phyloP scores from a whole-genome alignment of 2,888 invertebrate species.

The Scaptomyza parva region DNA sequence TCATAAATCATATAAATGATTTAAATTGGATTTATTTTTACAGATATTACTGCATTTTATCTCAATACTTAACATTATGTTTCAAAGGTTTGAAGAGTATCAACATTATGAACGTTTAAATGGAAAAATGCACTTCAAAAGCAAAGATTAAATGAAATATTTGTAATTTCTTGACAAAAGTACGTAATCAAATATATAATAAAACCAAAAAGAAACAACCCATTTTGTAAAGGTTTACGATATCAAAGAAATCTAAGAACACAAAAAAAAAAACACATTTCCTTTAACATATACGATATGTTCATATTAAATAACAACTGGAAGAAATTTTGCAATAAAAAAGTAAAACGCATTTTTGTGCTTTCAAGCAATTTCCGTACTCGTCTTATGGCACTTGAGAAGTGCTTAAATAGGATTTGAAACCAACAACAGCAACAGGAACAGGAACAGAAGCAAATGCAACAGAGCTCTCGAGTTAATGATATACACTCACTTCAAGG shows the following conservation, averaged over 20 bases:
- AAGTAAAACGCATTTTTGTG: slow-evolving; percentile 57
- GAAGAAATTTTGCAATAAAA: slow-evolving; percentile 34
- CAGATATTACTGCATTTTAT: too few relatives aligned
- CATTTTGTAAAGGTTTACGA: slow-evolving; percentile 12
- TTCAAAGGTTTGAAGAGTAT: not conserved
- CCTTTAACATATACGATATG: slow-evolving; percentile 3
- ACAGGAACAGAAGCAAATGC: slow-evolving; percentile 14
- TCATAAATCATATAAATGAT: too few relatives aligned
- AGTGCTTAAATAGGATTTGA: slow-evolving; percentile 63
- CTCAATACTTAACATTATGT: too few relatives aligned
- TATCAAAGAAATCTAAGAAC: slow-evolving; percentile 41
- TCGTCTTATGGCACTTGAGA: slow-evolving; percentile 47
- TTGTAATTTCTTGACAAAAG: slow-evolving; percentile 21
- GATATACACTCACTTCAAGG: slow-evolving; percentile 81
- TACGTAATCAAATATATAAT: not conserved
- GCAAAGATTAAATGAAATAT: slow-evolving; percentile 15
- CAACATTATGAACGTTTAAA: not conserved
- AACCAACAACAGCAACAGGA: slow-evolving; percentile 8
- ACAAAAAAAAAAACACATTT: not conserved
- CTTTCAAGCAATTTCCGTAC: slow-evolving; percentile 77
- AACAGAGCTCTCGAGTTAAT: slow-evolving; percentile 67
- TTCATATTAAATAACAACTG: not conserved
- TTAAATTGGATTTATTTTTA: too few relatives aligned
- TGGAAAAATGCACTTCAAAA: not conserved
- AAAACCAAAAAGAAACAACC: not conserved